A percentile compares a stretch with the other conserved stretches of the same genome.
Conservation (phyloP, 2,797 vertebrate genomes). For the Sebastes reedi region DNA sequence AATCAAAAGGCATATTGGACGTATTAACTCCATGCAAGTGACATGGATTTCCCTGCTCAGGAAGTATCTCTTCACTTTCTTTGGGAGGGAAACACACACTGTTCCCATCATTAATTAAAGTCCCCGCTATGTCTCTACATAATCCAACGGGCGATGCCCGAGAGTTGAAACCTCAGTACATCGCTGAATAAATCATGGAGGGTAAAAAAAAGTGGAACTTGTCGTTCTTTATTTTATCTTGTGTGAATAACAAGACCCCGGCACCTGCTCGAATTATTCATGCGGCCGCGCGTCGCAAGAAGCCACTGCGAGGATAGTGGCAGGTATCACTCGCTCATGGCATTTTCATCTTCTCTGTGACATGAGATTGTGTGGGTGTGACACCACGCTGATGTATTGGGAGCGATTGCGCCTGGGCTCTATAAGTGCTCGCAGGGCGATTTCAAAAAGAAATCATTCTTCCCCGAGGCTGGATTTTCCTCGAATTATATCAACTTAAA, state of each 20-base stretch:
- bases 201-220: constrained; percentile 27
- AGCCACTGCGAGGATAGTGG: constrained; percentile 37
- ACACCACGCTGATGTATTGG: constrained; percentile 65
- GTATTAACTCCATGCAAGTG: not conserved
- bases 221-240: constrained; percentile 66
- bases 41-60: not conserved
- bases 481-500: constrained; percentile 36
- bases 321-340: constrained; percentile 67
- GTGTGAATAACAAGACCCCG: constrained; percentile 51
- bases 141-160: constrained; percentile 23
- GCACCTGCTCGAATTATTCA: constrained; percentile 60
- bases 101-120: constrained; percentile 49
- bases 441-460: constrained; percentile 55
- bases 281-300: constrained; percentile 17
- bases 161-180: constrained; percentile 31
- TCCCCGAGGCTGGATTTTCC: constrained; percentile 42
- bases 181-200: constrained; percentile 62
- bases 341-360: constrained; percentile 74
- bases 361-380: constrained; percentile 67
- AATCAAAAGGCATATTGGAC: not conserved
- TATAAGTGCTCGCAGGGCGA: constrained; percentile 44
- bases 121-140: not conserved
- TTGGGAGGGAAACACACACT: not conserved
- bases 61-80: not conserved
- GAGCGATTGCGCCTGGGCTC: constrained; percentile 46